Evolutionary conservation across 2,113 vertebrate species (phyloP), one percentile per base, ranked within the genome.

Genomic region (Uropsilus gracilis): DNA sequence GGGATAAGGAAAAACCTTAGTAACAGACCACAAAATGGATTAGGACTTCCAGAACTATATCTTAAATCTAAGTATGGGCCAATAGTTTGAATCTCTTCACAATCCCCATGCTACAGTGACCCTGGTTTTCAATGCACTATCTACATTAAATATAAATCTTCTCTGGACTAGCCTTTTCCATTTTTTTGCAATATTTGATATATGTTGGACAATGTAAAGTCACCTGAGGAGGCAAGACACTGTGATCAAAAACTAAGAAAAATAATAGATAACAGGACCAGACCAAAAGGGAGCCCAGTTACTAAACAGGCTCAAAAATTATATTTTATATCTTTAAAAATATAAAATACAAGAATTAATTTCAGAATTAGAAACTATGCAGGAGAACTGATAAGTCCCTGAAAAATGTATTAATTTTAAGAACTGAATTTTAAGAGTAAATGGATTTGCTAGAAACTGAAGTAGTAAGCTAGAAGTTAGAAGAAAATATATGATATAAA

Each of bases 121-220:
- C 8, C 48, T 77, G 37, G 46, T 50, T 50, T 50, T 50, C 48
- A 50, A 14, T 50, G 48, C 48, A n/a, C 48, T 50, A 50, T 50
- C 7, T 14, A 50, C 11, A 50, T 50, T 12, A 50, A 50, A 50
- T 50, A 50, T 12, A 50, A 50, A 50, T 64, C 68, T 94, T 64
- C 68, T 94, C 32, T 68, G 32, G 37, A 46, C 50, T 37, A 8
- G 61, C 37, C 6, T 89, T 92, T 71, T 32, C 32, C 69, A 24
- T 64, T 87, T 93, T 93, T 87, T 57, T 57, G 14, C 4, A 93
- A 39, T 55, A 89, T 63, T 72, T 82, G 24, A 83, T 37, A 55
- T 68, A 66, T 75, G 39, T 57, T 89, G 14, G 68, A 73, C 48
- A 64, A 53, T 53, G n/a, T 75, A 66, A 90, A 75, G 34, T 59